Evolutionary conservation across 2,888 invertebrate genomes (phyloP).

Genomic region (Drosophila suboccidentalis): DNA sequence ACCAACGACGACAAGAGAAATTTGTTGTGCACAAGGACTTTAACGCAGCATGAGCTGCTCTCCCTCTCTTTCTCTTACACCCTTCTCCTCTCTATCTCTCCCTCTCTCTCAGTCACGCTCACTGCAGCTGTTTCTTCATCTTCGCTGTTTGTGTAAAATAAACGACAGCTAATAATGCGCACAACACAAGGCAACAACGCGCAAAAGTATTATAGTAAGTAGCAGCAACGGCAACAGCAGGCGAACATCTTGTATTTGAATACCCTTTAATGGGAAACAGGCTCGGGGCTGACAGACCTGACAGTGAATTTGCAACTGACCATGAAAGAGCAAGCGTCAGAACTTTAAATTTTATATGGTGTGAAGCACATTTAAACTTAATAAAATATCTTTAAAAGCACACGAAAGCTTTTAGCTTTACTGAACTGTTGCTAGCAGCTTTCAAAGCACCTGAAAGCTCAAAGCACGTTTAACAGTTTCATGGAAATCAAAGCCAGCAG

Average conservation of each 20-base stretch:
- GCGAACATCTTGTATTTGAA: conserved; percentile 21
- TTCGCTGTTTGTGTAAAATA: conserved; percentile 68
- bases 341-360: background rate
- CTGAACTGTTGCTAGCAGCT: too few species aligned
- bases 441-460: too few species aligned
- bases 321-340: background rate
- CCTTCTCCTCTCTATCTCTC: background rate
- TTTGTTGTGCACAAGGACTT: conserved; percentile 61
- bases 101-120: background rate
- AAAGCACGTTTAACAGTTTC: too few species aligned
- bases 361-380: background rate
- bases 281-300: background rate
- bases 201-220: conserved; percentile 47
- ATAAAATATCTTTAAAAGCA: background rate
- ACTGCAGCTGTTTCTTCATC: conserved; percentile 1
- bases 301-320: background rate
- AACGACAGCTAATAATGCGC: conserved; percentile 82
- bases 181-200: conserved; percentile 70
- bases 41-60: conserved; percentile 36
- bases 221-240: conserved; percentile 32
- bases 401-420: background rate
- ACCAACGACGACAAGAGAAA: conserved; percentile 69
- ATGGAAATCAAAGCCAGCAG: too few species aligned
- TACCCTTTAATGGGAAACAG: conserved; percentile 14
- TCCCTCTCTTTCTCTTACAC: background rate